These are phyloP conservation scores for Petrophora chlorosata DNA, from an alignment of 2,888 invertebrate genomes.

Conservation along the genomic window DNA sequence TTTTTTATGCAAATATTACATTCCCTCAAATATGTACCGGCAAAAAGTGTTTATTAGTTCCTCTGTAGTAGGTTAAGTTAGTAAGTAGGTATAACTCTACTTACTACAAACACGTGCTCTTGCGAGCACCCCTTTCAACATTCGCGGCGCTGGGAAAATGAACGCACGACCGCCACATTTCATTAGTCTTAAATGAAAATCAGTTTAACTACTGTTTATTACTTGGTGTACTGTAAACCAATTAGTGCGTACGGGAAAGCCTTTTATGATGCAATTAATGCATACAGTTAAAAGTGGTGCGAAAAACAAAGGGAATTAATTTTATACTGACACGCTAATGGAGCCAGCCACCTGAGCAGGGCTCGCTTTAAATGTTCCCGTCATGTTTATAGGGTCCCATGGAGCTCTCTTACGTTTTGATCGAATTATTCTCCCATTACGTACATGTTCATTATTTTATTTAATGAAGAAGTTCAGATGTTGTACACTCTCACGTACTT, in stretches of 20 bases:
- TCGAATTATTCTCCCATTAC: background rate
- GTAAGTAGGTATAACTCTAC: too few species aligned
- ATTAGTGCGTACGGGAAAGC: slow-evolving; percentile 59
- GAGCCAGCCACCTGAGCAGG: slow-evolving; percentile 62
- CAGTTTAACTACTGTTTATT: slow-evolving; percentile 50
- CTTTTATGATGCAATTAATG: slow-evolving; percentile 70
- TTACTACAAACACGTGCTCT: too few species aligned
- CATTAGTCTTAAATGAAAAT: slow-evolving; percentile 46
- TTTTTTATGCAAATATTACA: too few species aligned
- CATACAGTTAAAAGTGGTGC: slow-evolving; percentile 56
- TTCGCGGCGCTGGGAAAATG: background rate
- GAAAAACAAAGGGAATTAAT: slow-evolving; percentile 71
- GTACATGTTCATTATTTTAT: too few species aligned
- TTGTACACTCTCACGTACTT: too few species aligned
- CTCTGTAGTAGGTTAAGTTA: too few species aligned
- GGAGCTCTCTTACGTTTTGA: slow-evolving; percentile 16
- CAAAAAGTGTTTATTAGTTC: too few species aligned
- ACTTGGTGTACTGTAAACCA: slow-evolving; percentile 54
- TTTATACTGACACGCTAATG: slow-evolving; percentile 70
- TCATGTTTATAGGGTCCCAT: slow-evolving; percentile 35
- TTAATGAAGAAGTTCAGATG: too few species aligned
- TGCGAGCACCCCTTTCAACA: too few species aligned
- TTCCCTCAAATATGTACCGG: too few species aligned
- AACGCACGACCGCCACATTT: slow-evolving; percentile 22
- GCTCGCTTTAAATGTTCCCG: slow-evolving; percentile 42